Conservation (phyloP, 2,888 invertebrate species). For the Ligdia adustata region DNA sequence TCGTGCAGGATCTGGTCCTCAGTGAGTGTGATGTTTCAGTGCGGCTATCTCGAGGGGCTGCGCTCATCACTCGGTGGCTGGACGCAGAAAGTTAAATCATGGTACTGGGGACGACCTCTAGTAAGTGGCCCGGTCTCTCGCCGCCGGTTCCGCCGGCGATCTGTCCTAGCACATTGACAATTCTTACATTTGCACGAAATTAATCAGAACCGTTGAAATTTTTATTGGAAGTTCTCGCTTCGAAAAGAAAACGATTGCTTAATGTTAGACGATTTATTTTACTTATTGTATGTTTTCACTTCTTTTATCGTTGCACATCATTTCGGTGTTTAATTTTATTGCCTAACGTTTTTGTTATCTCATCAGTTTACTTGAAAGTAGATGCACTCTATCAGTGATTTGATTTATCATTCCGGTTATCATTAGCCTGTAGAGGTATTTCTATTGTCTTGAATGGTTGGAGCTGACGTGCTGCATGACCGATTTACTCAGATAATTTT, state of each 20-base stretch:
- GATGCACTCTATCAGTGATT: slow-evolving; percentile 61
- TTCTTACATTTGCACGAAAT: slow-evolving; percentile 79
- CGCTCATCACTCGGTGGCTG: slow-evolving; percentile 97
- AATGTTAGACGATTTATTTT: slow-evolving; percentile 68
- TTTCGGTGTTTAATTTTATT: slow-evolving; percentile 69
- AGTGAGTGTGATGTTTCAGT: slow-evolving; percentile 88
- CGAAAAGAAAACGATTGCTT: slow-evolving; percentile 73
- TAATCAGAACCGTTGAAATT: slow-evolving; percentile 51
- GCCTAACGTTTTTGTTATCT: slow-evolving; percentile 55
- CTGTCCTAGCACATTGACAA: slow-evolving; percentile 80
- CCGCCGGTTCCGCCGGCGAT: slow-evolving; percentile 71
- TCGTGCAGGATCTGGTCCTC: slow-evolving; percentile 68
- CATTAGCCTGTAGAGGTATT: slow-evolving; percentile 74
- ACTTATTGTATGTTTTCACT: slow-evolving; percentile 71
- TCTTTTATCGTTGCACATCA: slow-evolving; percentile 75
- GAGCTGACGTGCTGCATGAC: slow-evolving; percentile 71
- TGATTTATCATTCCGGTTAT: slow-evolving; percentile 59
- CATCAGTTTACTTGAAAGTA: slow-evolving; percentile 58
- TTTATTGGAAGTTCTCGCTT: slow-evolving; percentile 76
- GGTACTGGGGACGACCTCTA: slow-evolving; percentile 98
- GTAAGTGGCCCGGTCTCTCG: slow-evolving; percentile 89
- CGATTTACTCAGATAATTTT: slow-evolving; percentile 46
- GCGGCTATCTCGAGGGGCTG: slow-evolving; percentile 96
- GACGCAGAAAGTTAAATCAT: slow-evolving; percentile 98
- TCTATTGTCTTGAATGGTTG: slow-evolving; percentile 64